Evolutionary conservation across 2,797 vertebrate genomes (phyloP), one percentile per base, ranked within the genome.

Genomic region (Peromyscus eremicus): DNA sequence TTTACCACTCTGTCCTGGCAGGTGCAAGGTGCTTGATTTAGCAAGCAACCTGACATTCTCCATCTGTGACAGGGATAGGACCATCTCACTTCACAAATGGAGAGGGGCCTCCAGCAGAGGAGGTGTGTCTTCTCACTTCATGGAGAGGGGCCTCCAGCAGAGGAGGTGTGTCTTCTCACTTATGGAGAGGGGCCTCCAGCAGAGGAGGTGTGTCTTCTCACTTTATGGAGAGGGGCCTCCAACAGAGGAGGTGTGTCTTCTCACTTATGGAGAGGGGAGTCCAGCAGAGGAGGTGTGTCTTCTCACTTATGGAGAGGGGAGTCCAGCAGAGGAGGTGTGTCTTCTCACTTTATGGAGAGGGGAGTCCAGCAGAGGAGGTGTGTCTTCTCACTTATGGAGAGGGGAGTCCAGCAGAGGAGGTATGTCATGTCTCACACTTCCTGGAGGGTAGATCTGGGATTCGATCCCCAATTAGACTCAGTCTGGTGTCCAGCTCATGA

Each of bases 11-110:
- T 6, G 29, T 70, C 29, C 60, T 49, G 37, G 64, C 9, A 4
- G 0, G 2, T 11, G 1, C 5, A 37, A 37, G n/a, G 5, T 6
- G 5, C 34, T 32, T 32, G 27, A 10, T 34, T 43, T 5, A 17
- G 52, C 52, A 16, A 55, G 19, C 29, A 70, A 6, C 60, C 23
- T 64, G 71, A 29, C 71, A 62, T 34, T 4, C 7, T 21, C 6
- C 0, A 14, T 21, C 62, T 34, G 14, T 17, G 37, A 37, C 70
- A 25, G 11, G 5, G 23, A 60, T 29, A 43, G 9, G 32, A 23
- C 79, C 16, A 23, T 62, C 37, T 71, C 60, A 49, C n/a, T 60
- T 70, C 37, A 68, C 4, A 7, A 52, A 10, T 11, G 73, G 68
- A 52, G 71, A 70, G 13, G 55, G 40, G 43, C 0, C 57, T 66